phyloP scores from a whole-genome alignment of 2,888 invertebrate species.

The Mythimna vitellina region DNA sequence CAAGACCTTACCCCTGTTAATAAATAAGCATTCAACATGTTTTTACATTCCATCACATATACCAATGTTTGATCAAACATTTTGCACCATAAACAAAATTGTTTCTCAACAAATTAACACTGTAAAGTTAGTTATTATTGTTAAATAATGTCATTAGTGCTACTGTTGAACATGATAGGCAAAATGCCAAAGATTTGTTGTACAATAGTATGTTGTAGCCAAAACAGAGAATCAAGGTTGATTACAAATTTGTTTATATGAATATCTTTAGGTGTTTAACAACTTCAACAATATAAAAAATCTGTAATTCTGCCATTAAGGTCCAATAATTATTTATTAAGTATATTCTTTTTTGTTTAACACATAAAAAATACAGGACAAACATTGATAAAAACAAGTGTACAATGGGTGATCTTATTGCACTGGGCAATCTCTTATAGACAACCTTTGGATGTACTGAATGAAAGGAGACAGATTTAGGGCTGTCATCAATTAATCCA shows the following conservation, averaged over 20 bases:
- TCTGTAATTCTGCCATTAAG: background rate
- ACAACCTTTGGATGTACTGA: too few relatives aligned
- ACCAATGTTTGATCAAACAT: constrained; percentile 39
- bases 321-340: background rate
- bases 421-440: too few relatives aligned
- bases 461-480: too few relatives aligned
- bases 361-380: too few relatives aligned
- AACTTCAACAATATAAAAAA: constrained; percentile 1
- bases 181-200: constrained; percentile 56
- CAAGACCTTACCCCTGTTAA: constrained; percentile 33
- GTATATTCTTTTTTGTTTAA: too few relatives aligned
- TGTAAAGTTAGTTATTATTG: constrained; percentile 26
- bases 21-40: constrained; percentile 29
- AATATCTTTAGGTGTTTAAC: constrained; percentile 7
- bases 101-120: constrained; percentile 47
- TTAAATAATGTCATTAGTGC: constrained; percentile 36
- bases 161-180: constrained; percentile 39
- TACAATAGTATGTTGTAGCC: constrained; percentile 42
- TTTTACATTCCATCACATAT: constrained; percentile 27
- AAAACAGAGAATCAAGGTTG: constrained; percentile 51
- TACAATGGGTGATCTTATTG: too few relatives aligned
- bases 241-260: constrained; percentile 40
- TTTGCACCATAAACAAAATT: constrained; percentile 34
- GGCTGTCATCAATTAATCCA: too few relatives aligned
- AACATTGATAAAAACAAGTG: too few relatives aligned